Base-by-base conservation (phyloP, 2,888 invertebrate species). In the Latrodectus hesperus region DNA sequence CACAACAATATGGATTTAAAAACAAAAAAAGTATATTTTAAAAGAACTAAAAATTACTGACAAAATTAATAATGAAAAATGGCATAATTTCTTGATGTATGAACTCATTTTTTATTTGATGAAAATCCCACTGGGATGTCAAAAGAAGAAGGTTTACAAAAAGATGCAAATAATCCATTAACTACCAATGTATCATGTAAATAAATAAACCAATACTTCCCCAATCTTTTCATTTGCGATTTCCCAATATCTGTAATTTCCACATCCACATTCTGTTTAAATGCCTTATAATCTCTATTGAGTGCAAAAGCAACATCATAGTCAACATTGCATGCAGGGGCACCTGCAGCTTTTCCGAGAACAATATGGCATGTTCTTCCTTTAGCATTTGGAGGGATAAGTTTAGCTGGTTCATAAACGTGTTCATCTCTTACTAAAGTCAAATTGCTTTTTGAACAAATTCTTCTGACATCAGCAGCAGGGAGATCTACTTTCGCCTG, bases 341-440 rank as follows among this genome's bases (percentile, higher is more conserved):
- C 80, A 64, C 16, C 17, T 8, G 53, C 22, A 14, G 51, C 71
- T 67, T 72, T 86, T 10, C 81, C 86, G 8, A 86, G 71, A 53
- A 86, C 75, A 72, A 86, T 86, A 52, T 86, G 86, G 52, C 76
- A 80, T 16, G 81, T 64, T 49, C 81, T 26, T 11, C 81, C 86
- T 67, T 53, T 86, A 9, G 72, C 71, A 71, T 51, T 17, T 0
- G 11, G 51, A n/a, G n/a, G 53, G 9, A 86, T 81, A 14, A 9
- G 16, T 10, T 72, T 12, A 5, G 65, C 16, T 8, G 86, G 86
- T 5, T 76, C 55, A n/a, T 49, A 17, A 16, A 38, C 14, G 8
- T 55, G 12, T 8, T 79, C 80, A 38, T 51, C 38, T n/a, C 38
- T 49, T 14, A 81, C 60, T 14, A 86, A 17, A 17, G 86, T 86